These are phyloP conservation scores for Magallana gigas DNA, from an alignment of 1,140 invertebrate genomes.

Conservation along the genomic window DNA sequence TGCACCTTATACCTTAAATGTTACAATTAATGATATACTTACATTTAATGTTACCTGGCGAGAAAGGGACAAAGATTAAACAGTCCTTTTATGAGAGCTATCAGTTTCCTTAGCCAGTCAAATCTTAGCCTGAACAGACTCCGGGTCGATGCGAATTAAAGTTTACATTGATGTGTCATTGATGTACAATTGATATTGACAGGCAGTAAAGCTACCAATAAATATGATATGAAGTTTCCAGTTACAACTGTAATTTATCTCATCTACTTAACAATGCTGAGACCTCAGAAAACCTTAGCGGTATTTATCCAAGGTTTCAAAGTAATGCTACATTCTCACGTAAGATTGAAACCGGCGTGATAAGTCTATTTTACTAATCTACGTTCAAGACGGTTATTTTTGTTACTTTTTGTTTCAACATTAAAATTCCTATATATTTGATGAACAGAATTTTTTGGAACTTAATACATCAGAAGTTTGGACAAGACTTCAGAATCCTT, in stretches of 20 bases:
- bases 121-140: background rate
- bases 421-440: background rate
- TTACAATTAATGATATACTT: conserved; percentile 25
- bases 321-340: background rate
- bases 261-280: too few species aligned
- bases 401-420: background rate
- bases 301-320: background rate
- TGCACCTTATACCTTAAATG: conserved; percentile 19
- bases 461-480: background rate
- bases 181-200: conserved; percentile 19
- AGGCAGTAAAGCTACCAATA: background rate
- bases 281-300: too few species aligned
- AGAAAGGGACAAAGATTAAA: conserved; percentile 11
- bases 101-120: conserved; percentile 2
- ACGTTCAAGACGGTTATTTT: background rate
- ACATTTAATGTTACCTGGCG: conserved; percentile 12
- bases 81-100: conserved; percentile 14
- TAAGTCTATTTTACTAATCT: background rate
- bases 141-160: background rate
- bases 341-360: background rate
- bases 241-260: too few species aligned
- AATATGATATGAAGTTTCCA: background rate
- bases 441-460: background rate
- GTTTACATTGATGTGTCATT: conserved; percentile 30
- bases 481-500: background rate